Evolutionary conservation across 2,113 vertebrate species (phyloP).

Genomic region (Reinhardtius hippoglossoides): DNA sequence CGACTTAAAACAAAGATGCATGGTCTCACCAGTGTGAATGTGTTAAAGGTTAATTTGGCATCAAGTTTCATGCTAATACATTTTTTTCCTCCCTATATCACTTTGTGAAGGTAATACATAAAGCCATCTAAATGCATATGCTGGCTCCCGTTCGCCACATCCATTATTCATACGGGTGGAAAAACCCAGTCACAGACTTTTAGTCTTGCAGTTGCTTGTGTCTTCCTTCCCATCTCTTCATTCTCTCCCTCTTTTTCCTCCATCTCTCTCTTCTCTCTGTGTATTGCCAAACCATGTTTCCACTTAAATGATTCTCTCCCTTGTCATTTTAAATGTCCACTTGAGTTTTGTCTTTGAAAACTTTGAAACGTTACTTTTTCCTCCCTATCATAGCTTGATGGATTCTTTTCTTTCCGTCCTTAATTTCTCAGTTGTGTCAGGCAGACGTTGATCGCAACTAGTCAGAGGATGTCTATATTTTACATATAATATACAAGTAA

Average conservation of each 20-base stretch:
- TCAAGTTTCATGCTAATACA: slow-evolving; percentile 58
- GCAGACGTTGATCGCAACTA: slow-evolving; percentile 13
- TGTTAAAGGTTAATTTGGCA: slow-evolving; percentile 72
- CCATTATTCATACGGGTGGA: slow-evolving; percentile 72
- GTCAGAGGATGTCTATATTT: neutral
- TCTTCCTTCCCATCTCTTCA: slow-evolving; percentile 12
- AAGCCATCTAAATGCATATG: slow-evolving; percentile 76
- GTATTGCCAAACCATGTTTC: slow-evolving; percentile 17
- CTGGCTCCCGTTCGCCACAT: slow-evolving; percentile 64
- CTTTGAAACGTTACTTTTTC: slow-evolving; percentile 1
- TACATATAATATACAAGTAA: neutral
- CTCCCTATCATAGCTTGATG: neutral
- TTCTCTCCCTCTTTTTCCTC: neutral
- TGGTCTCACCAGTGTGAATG: slow-evolving; percentile 21
- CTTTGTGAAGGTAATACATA: slow-evolving; percentile 69
- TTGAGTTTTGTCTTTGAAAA: slow-evolving; percentile 41
- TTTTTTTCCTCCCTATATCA: slow-evolving; percentile 33
- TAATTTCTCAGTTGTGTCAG: neutral
- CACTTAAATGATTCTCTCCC: neutral
- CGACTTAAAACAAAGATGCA: slow-evolving; percentile 26
- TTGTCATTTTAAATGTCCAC: slow-evolving; percentile 30
- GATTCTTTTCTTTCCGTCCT: neutral
- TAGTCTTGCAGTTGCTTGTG: slow-evolving; percentile 38
- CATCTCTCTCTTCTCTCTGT: neutral
- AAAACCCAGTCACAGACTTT: slow-evolving; percentile 56